phyloP scores from a whole-genome alignment of 2,113 vertebrate genomes.

The Hystrix cristata region DNA sequence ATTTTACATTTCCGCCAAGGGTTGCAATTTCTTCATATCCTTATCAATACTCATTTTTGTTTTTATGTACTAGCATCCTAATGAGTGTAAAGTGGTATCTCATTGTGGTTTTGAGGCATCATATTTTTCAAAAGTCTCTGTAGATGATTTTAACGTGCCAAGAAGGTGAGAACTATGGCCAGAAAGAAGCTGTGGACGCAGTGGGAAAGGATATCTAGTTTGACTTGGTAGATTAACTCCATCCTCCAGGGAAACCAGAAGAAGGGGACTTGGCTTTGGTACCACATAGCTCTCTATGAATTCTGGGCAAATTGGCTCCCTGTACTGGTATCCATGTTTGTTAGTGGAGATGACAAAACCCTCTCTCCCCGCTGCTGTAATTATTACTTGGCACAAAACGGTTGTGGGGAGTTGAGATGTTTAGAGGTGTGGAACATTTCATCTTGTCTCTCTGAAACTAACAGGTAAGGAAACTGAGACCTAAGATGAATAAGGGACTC shows the following conservation, averaged over 20 bases:
- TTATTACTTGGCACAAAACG: not conserved
- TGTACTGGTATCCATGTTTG: not conserved
- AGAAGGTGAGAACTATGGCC: not conserved
- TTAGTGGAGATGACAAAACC: not conserved
- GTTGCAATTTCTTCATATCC: not conserved
- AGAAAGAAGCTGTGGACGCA: not conserved
- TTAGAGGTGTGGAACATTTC: not conserved
- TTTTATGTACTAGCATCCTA: not conserved
- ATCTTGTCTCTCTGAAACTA: not conserved
- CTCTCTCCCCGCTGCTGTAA: not conserved
- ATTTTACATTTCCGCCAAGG: not conserved
- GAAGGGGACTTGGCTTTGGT: not conserved
- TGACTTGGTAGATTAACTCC: not conserved
- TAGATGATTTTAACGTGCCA: not conserved
- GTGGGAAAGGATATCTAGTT: not conserved
- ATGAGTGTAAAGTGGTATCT: not conserved
- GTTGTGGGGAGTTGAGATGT: not conserved
- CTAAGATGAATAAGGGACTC: not conserved
- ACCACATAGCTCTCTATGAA: not conserved
- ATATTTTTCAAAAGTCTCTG: not conserved
- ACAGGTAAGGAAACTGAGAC: not conserved
- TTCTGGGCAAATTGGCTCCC: not conserved
- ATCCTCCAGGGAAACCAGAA: not conserved
- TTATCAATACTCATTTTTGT: not conserved
- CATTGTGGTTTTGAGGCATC: not conserved